phyloP scores from a whole-genome alignment of 2,113 vertebrate species.

The Semnopithecus entellus region DNA sequence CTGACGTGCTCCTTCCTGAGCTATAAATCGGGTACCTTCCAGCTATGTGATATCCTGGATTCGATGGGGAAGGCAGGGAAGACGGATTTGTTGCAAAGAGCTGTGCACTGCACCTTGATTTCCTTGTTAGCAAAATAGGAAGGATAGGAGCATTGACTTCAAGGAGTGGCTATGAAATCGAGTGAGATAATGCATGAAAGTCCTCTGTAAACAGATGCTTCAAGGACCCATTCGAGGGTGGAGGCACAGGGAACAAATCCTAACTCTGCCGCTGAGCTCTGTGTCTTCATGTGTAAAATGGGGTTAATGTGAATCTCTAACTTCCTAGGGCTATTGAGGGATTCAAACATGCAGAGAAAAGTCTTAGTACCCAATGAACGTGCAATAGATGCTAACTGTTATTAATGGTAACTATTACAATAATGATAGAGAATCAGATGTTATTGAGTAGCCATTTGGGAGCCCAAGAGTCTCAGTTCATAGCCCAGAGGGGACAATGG shows the following conservation, averaged over 20 bases:
- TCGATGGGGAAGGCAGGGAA: background rate
- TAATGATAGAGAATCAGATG: background rate
- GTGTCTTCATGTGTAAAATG: background rate
- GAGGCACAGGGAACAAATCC: background rate
- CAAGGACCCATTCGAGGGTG: background rate
- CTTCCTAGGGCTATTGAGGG: background rate
- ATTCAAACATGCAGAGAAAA: background rate
- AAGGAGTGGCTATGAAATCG: background rate
- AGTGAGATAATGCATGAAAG: fast-evolving
- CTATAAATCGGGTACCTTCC: constrained; percentile 31
- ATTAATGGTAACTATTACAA: background rate
- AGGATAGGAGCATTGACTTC: background rate
- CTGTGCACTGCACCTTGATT: background rate
- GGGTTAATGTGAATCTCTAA: background rate
- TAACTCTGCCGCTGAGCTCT: background rate
- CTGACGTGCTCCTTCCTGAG: constrained; percentile 52
- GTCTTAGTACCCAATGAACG: background rate
- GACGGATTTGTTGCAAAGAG: background rate
- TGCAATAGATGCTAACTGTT: background rate
- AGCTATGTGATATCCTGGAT: constrained; percentile 24
- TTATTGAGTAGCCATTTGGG: background rate
- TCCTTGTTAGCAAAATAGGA: background rate
- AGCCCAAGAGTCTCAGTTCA: background rate
- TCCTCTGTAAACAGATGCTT: background rate
- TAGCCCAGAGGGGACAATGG: background rate